Percentiles rank a stretch among this genome's conserved stretches.
These are phyloP conservation scores for Styela clava DNA, from an alignment of 23 tunicate species.

Conservation along the genomic window DNA sequence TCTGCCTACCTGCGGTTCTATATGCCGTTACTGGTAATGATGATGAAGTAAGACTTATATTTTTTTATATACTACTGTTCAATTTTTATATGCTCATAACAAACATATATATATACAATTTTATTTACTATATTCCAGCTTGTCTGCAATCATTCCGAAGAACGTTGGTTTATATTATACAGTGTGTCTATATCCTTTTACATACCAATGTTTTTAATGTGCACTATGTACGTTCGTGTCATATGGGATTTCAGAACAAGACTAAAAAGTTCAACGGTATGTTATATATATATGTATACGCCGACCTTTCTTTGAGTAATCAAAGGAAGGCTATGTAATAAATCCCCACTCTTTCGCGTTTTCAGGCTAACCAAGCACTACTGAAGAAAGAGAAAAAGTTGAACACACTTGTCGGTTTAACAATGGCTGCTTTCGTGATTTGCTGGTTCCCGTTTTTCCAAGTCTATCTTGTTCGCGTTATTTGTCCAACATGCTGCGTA, in stretches of 20 bases:
- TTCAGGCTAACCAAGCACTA: neutral
- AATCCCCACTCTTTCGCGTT: neutral
- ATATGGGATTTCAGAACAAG: neutral
- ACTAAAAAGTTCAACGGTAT: neutral
- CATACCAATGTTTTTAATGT: constrained; percentile 23
- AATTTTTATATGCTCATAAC: too few relatives aligned
- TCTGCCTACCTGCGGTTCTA: constrained; percentile 16
- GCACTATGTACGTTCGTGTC: neutral
- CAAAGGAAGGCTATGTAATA: neutral
- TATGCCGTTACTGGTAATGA: constrained; percentile 1
- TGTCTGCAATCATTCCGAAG: constrained; percentile 28
- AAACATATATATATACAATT: too few relatives aligned
- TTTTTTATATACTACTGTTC: too few relatives aligned
- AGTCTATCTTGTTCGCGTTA: constrained; percentile 10
- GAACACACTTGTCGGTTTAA: constrained; percentile 8
- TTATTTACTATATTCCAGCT: too few relatives aligned
- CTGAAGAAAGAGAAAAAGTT: constrained; percentile 5
- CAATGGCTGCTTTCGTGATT: constrained; percentile 15
- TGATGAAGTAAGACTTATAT: too few relatives aligned
- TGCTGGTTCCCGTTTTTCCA: constrained; percentile 42
- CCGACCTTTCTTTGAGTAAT: neutral
- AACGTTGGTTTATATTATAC: constrained; percentile 30
- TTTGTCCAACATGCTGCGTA: constrained; percentile 26
- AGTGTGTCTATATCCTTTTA: constrained; percentile 33
- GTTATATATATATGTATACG: neutral